A percentile compares a stretch with the other conserved stretches of the same genome.
phyloP scores from a whole-genome alignment of 2,888 invertebrate genomes.

The Zaprionus lineosus region DNA sequence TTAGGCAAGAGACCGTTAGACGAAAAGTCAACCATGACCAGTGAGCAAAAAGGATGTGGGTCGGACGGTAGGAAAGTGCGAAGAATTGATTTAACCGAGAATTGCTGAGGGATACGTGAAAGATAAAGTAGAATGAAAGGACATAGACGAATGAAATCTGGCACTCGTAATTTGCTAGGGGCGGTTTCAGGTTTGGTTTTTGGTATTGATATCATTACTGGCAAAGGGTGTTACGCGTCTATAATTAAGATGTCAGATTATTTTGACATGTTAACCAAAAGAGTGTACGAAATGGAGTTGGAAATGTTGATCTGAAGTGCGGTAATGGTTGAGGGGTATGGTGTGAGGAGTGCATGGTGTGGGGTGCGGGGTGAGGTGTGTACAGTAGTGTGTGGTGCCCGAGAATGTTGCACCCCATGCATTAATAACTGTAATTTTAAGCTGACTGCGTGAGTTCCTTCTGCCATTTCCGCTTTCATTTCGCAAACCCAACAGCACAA shows the following conservation, averaged over 20 bases:
- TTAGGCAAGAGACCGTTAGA: too few species aligned
- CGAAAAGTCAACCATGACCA: too few species aligned
- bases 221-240: too few species aligned
- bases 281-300: constrained; percentile 39
- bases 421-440: constrained; percentile 74
- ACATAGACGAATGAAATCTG: too few species aligned
- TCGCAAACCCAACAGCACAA: constrained; percentile 46
- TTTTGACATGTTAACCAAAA: constrained; percentile 79
- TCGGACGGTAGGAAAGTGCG: constrained; percentile 10
- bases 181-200: constrained; percentile 15
- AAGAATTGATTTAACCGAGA: constrained; percentile 75
- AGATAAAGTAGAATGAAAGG: constrained; percentile 49
- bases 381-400: constrained; percentile 29
- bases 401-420: constrained; percentile 67
- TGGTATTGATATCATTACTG: constrained; percentile 63
- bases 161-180: too few species aligned
- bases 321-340: too few species aligned
- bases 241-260: constrained; percentile 83
- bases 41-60: not conserved
- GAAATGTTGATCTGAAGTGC: too few species aligned
- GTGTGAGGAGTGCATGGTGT: too few species aligned
- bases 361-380: too few species aligned
- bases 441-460: constrained; percentile 46
- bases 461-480: constrained; percentile 43
- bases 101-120: constrained; percentile 66